Percentiles rank a stretch among this genome's conserved stretches.
Conservation (phyloP, 2,113 vertebrate species). For the Clarias batrachus region DNA sequence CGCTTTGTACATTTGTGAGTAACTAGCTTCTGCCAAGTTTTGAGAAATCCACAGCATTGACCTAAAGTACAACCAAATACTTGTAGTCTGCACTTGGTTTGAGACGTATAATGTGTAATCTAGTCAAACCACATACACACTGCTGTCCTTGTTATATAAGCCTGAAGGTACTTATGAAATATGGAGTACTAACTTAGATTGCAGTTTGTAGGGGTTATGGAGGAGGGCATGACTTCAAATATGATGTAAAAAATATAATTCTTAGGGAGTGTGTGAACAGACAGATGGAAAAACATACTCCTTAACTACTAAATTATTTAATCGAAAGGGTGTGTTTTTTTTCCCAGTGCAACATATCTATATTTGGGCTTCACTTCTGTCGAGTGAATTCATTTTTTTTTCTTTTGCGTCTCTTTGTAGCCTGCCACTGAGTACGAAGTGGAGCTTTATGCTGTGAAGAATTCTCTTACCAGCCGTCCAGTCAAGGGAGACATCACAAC, state of each 20-base stretch:
- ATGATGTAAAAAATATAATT: background rate
- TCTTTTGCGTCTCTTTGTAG: conserved; percentile 63
- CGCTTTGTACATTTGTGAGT: background rate
- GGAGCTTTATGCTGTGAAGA: conserved; percentile 87
- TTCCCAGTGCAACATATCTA: background rate
- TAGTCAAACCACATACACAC: conserved; percentile 32
- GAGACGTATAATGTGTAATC: conserved; percentile 4
- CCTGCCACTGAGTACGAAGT: conserved; percentile 92
- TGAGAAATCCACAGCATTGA: conserved; percentile 2
- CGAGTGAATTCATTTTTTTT: background rate
- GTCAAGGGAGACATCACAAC: conserved; percentile 84
- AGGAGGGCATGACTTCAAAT: background rate
- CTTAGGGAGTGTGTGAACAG: background rate
- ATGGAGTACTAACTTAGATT: background rate
- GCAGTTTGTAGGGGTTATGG: background rate
- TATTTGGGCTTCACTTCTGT: background rate
- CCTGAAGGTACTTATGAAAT: conserved; percentile 12
- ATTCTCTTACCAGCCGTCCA: conserved; percentile 86
- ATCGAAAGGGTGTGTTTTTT: background rate
- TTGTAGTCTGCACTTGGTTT: conserved; percentile 7
- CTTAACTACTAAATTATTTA: background rate
- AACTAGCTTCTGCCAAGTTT: conserved; percentile 4
- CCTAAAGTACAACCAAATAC: conserved; percentile 13
- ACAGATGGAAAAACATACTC: background rate
- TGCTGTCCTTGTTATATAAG: conserved; percentile 26